Evolutionary conservation across 2,888 invertebrate species (phyloP).

Genomic region (Eudemis profundana): DNA sequence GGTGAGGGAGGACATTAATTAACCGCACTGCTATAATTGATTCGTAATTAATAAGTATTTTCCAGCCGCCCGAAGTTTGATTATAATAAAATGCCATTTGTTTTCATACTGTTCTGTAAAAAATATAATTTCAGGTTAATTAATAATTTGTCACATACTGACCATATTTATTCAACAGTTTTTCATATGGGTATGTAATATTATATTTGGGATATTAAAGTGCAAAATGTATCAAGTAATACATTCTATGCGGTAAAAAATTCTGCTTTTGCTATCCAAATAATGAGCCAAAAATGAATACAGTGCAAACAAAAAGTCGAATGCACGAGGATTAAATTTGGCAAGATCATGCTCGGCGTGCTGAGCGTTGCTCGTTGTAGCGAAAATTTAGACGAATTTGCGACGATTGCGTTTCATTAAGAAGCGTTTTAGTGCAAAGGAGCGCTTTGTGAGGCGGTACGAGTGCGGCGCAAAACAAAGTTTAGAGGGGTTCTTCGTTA

Average conservation of each 20-base stretch:
- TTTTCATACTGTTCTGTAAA: not conserved
- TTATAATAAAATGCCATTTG: not conserved
- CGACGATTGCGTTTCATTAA: slow-evolving; percentile 80
- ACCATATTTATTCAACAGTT: not conserved
- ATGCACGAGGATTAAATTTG: slow-evolving; percentile 30
- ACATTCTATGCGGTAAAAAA: too few relatives aligned
- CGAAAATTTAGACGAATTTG: slow-evolving; percentile 81
- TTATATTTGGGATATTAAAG: too few relatives aligned
- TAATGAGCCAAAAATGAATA: slow-evolving; percentile 34
- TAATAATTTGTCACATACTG: not conserved
- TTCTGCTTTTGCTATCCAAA: too few relatives aligned
- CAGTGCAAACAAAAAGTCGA: slow-evolving; percentile 20
- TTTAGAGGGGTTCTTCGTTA: slow-evolving; percentile 78
- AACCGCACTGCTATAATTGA: slow-evolving; percentile 34
- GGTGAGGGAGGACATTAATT: slow-evolving; percentile 63
- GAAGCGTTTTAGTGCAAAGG: slow-evolving; percentile 75
- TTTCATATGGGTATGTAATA: too few relatives aligned
- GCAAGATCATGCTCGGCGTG: slow-evolving; percentile 31
- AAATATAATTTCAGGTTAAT: not conserved
- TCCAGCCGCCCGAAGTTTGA: not conserved
- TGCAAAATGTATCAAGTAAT: too few relatives aligned
- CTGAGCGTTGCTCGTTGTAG: slow-evolving; percentile 69
- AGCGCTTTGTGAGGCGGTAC: slow-evolving; percentile 72
- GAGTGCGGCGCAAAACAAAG: slow-evolving; percentile 74
- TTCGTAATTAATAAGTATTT: slow-evolving; percentile 21